Conservation (phyloP, 2,888 invertebrate species). For the Sipha maydis region DNA sequence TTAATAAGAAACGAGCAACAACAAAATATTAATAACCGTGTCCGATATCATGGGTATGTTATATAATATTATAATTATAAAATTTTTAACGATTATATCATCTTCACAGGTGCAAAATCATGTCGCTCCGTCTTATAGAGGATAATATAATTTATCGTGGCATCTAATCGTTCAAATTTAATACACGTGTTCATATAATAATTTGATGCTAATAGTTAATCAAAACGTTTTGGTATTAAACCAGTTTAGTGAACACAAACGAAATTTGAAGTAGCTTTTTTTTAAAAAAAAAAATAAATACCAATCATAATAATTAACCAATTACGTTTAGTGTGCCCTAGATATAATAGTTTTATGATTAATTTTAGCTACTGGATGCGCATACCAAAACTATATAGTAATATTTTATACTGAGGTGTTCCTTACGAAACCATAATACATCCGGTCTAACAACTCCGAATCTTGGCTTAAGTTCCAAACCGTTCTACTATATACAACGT, state of each 20-base stretch:
- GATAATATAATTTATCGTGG: not conserved
- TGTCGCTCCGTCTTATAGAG: not conserved
- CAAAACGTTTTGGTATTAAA: not conserved
- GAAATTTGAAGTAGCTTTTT: not conserved
- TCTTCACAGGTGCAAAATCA: not conserved
- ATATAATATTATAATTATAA: too few species aligned
- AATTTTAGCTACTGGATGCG: not conserved
- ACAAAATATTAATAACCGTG: too few species aligned
- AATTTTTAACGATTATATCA: not conserved
- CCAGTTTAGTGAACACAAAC: constrained; percentile 24
- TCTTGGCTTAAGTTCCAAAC: not conserved
- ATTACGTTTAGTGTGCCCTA: not conserved
- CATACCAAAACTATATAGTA: not conserved
- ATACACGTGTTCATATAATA: not conserved
- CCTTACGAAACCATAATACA: not conserved
- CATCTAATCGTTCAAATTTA: not conserved
- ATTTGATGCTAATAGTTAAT: constrained; percentile 6
- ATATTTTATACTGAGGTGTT: not conserved
- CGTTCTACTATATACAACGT: not conserved
- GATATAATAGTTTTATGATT: not conserved
- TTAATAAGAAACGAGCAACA: too few species aligned
- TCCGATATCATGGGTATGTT: too few species aligned
- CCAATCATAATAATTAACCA: not conserved
- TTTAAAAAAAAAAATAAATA: not conserved
- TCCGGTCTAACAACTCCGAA: not conserved